Evolutionary conservation across 2,888 invertebrate genomes (phyloP), one percentile per base, ranked within the genome.

Genomic region (Andricus curvator): DNA sequence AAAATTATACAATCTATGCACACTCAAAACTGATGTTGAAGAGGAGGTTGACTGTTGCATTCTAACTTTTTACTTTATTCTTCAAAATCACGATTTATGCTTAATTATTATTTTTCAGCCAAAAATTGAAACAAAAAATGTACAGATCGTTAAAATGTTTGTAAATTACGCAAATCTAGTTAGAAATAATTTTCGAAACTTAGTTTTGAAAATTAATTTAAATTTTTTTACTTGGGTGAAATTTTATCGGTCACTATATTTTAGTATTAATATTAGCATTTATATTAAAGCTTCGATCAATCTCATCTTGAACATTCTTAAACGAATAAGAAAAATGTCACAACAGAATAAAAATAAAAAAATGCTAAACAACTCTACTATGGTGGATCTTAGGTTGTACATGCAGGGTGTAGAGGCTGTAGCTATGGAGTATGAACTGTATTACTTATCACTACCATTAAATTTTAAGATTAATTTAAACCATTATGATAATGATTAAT

Each of bases 381-480:
- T 37, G 60, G 68, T 86, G 86, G 70, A 82, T 80, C 51, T 81
- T 88, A 88, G 84, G 87, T 87, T 87, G 85, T 88, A 84, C 84
- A 86, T 86, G 84, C 86, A 86, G 84, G 84, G 78, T 86, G 83
- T 87, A 86, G 85, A 90, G 83, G 85, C 86, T 88, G 85, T 89
- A 88, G 84, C 80, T 87, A 79, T 83, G 79, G 79, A 86, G 56
- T 56, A 56, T 56, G 56, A 56, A 56, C 85, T 87, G 86, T 87
- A 86, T 87, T 85, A 85, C 81, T 85, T 85, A 85, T 85, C 84
- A 85, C 78, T 86, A 85, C 79, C 80, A 84, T 85, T 84, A 78
- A 85, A 85, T 56, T 56, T 86, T 86, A 85, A 83, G 84, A 82
- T 78, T 80, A 81, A 84, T 85, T 83, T 51, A 56, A 56, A 56